Conservation (phyloP, 1,140 invertebrate species). For the Hyphantria cunea region DNA sequence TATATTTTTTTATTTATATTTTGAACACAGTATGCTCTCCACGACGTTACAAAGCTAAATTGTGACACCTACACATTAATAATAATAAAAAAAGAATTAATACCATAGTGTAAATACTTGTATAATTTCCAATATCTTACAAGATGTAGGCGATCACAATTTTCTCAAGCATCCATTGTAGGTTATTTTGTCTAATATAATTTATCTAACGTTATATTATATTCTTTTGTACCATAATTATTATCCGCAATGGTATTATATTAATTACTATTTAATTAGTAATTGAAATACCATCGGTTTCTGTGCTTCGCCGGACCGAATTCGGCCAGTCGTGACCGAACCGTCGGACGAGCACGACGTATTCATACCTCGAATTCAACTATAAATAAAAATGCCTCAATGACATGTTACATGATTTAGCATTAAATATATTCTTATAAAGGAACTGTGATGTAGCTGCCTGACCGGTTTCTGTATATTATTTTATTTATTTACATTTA, state of each 20-base stretch:
- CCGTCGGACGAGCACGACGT: not conserved
- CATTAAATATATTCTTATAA: not conserved
- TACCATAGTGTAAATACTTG: not conserved
- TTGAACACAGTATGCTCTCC: conserved; percentile 27
- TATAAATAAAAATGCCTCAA: conserved; percentile 18
- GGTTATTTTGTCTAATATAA: conserved; percentile 8
- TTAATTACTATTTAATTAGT: conserved; percentile 20
- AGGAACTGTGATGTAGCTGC: conserved; percentile 7
- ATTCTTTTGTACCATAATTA: conserved; percentile 25
- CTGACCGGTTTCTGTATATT: not conserved
- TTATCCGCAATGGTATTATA: conserved; percentile 9
- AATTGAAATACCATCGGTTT: conserved; percentile 1
- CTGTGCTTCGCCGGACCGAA: not conserved
- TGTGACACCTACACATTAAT: not conserved
- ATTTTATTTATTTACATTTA: not conserved
- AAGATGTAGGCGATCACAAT: too few species aligned
- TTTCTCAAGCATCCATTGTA: not conserved
- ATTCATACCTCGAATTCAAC: not conserved
- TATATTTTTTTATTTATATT: conserved; percentile 24
- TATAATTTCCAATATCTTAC: too few species aligned
- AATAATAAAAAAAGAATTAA: not conserved
- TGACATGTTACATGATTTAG: conserved; percentile 18
- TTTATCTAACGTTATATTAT: conserved; percentile 10
- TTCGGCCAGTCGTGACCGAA: conserved; percentile 1
- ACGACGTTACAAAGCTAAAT: not conserved